phyloP scores from a whole-genome alignment of 2,113 vertebrate species.

The Rhineura floridana region DNA sequence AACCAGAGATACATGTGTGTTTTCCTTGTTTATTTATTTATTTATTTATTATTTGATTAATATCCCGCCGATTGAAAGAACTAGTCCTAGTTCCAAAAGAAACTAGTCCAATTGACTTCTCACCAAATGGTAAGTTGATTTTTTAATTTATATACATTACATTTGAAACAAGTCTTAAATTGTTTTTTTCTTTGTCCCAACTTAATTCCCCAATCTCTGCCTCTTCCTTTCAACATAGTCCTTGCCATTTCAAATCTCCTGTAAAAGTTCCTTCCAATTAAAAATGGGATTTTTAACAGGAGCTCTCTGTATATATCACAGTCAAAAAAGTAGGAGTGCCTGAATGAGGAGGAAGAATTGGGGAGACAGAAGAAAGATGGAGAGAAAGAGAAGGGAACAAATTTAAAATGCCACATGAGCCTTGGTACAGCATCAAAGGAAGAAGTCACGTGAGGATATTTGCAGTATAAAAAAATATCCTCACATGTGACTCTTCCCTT shows the following conservation, averaged over 20 bases:
- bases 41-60: too few species aligned
- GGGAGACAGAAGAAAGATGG: background rate
- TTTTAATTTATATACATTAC: background rate
- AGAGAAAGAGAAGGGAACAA: background rate
- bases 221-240: background rate
- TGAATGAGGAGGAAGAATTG: background rate
- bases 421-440: too few species aligned
- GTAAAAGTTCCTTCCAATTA: background rate
- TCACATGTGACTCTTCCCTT: background rate
- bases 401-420: background rate
- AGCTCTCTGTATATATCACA: background rate
- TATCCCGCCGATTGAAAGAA: too few species aligned
- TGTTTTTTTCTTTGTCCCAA: background rate
- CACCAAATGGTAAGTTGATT: too few species aligned
- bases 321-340: background rate
- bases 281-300: background rate
- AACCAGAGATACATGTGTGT: too few species aligned
- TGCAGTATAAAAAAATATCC: too few species aligned
- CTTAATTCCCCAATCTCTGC: background rate
- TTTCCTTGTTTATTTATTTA: too few species aligned
- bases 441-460: too few species aligned
- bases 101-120: too few species aligned
- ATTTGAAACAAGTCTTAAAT: background rate
- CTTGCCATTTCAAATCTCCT: too few species aligned
- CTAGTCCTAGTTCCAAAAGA: too few species aligned